Base-by-base conservation (phyloP, 2,888 invertebrate genomes). In the Tipula lateralis region DNA sequence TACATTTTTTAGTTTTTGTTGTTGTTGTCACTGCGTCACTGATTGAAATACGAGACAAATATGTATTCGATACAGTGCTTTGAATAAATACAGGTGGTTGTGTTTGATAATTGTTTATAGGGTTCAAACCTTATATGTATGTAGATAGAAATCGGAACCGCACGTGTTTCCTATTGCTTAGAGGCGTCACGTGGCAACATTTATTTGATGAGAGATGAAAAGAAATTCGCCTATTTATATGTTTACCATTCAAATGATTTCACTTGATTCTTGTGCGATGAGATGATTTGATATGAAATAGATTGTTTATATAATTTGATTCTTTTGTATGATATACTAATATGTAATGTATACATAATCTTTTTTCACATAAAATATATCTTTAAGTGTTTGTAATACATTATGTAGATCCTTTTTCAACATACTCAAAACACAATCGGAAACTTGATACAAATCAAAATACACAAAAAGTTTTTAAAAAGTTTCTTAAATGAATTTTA, bases 121-220 rank as follows among this genome's bases (percentile, higher is more conserved):
- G 5, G 36, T 36, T 12, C 9, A 36, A 9, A 44, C 9, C 9
- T 39, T 1, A 12, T 39, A 44, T n/a, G 9, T n/a, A 16, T n/a
- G 44, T n/a, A 66, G 1, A 66, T 24, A 24, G 1, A 66, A 66
- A 66, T 66, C 0, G 66, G 82, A 30, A 82, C 32, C 82, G 82
- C 82, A 82, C 82, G 82, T 82, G 82, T 32, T 82, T 29, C n/a
- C 82, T 30, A 82, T 82, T 82, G 82, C 32, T 82, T 30, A 16
- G 32, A 32, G 82, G 82, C 30, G 82, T 82, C 82, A 82, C 82
- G 82, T 82, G 82, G 32, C 82, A 82, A 82, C 66, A 66, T 24
- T 24, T 24, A 24, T 66, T 66, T 66, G 24, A 66, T 66, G 30
- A 82, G 16, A 82, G 82, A 82, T 30, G 82, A 82, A 32, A 82